These are phyloP conservation scores for Hypsibius dujardini DNA, from an alignment of 1,140 invertebrate species.

Conservation along the genomic window DNA sequence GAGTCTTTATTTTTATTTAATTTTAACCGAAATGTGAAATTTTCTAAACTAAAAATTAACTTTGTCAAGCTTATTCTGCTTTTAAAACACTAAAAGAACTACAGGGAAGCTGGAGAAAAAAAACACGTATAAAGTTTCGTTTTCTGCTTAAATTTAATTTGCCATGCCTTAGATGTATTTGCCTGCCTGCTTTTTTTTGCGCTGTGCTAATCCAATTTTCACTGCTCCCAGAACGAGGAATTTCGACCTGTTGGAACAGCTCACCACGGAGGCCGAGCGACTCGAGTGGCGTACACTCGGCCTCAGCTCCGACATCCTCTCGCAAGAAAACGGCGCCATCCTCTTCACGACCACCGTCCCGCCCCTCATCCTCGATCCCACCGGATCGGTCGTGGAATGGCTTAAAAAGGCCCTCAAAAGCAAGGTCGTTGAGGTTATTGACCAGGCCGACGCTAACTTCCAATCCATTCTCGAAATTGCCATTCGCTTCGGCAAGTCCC, in stretches of 20 bases:
- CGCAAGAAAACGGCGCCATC: constrained; percentile 64
- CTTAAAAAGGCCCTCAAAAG: constrained; percentile 14
- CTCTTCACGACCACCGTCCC: constrained; percentile 40
- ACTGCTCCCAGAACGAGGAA: constrained; percentile 31
- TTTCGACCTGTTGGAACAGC: constrained; percentile 52
- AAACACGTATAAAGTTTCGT: background rate
- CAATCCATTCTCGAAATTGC: constrained; percentile 65
- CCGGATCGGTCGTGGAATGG: constrained; percentile 26
- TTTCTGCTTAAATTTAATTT: background rate
- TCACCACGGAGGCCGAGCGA: constrained; percentile 56
- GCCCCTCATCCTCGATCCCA: constrained; percentile 23
- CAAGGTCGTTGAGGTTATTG: constrained; percentile 18
- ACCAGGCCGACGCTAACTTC: constrained; percentile 48
- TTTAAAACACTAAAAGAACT: background rate
- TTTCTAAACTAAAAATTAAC: background rate
- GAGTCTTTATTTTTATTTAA: background rate
- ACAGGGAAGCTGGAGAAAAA: background rate
- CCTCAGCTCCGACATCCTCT: constrained; percentile 55
- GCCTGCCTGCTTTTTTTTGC: constrained; percentile 21
- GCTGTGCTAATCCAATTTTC: no score
- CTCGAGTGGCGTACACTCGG: constrained; percentile 70
- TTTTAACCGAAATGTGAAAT: background rate
- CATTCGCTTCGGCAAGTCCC: constrained; percentile 72
- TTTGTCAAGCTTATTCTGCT: background rate
- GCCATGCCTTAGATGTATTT: background rate